Conservation (phyloP, 2,113 vertebrate species). For the Microcebus tavaratra region DNA sequence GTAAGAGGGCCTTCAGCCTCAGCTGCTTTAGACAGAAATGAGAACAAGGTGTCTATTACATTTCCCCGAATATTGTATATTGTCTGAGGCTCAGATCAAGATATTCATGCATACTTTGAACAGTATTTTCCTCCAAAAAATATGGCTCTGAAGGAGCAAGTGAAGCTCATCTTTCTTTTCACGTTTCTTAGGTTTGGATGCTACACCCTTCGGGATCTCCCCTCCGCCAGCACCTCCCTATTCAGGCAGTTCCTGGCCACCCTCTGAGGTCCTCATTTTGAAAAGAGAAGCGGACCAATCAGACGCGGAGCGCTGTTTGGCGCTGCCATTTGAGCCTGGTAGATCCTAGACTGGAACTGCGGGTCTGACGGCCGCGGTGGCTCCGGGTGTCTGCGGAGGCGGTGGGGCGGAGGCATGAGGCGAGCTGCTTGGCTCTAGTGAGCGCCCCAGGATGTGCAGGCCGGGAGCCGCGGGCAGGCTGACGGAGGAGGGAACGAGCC, state of each 20-base stretch:
- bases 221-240: accelerated
- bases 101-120: neutral
- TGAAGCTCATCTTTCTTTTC: neutral
- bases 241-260: constrained; percentile 63
- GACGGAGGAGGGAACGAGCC: neutral
- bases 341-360: constrained; percentile 1
- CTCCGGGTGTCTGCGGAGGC: accelerated
- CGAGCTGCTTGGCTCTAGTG: neutral
- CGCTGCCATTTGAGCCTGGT: constrained; percentile 81
- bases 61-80: neutral
- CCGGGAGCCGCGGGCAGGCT: neutral
- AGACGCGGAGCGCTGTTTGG: constrained; percentile 58
- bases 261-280: constrained; percentile 74
- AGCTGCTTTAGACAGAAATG: accelerated
- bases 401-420: neutral
- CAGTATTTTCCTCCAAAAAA: neutral
- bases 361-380: accelerated
- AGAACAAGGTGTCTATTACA: constrained; percentile 14
- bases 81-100: neutral
- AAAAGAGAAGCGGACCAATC: constrained; percentile 80
- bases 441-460: neutral
- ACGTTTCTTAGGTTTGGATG: neutral
- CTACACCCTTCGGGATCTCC: accelerated
- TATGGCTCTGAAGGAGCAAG: neutral
- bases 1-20: neutral